Base-by-base conservation (phyloP, 2,113 vertebrate genomes). In the Corynorhinus townsendii region DNA sequence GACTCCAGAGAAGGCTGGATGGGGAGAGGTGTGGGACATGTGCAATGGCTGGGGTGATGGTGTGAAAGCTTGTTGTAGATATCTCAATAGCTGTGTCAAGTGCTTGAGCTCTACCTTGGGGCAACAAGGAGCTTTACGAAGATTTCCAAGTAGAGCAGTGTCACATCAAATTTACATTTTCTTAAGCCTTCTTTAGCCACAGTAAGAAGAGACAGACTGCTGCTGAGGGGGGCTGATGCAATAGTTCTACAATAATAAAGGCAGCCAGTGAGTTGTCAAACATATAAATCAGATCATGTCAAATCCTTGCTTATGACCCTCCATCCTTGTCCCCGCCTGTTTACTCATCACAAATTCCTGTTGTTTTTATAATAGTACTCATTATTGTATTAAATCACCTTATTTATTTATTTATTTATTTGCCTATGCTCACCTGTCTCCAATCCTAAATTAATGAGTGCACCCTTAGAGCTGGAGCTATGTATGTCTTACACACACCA, bases 191-290 rank as follows among this genome's bases (percentile, higher is more conserved):
- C 56, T 86, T 68, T 62, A 64, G 64, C 54, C 43, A 62, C 11
- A 71, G 69, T 38, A 76, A 69, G 45, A 90, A 89, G 59, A 96
- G 68, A 56, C 3, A 81, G 71, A 83, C 7, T 47, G 11, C 49
- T 4, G 14, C 20, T 14, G 17, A 14, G 26, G 28, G 11, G 11
- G 38, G 11, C 24, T 16, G 14, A 59, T 77, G 11, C 4, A 19
- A 77, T 56, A 45, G 43, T 86, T 43, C 24, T 62, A 89, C 40
- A 89, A 54, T 22, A 92, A 75, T 56, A 89, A 75, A 96, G 47
- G 19, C 35, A 35, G 33, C 28, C 15, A 80, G 38, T 56, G 49
- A 86, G 12, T 11, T 43, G 90, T 92, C 77, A 45, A 24, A 26
- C 12, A 24, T 17, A 14, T 52, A n/a, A 24, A 38, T 40, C 24